Conservation (phyloP, 2,113 vertebrate genomes). For the Spheniscus mendiculus region DNA sequence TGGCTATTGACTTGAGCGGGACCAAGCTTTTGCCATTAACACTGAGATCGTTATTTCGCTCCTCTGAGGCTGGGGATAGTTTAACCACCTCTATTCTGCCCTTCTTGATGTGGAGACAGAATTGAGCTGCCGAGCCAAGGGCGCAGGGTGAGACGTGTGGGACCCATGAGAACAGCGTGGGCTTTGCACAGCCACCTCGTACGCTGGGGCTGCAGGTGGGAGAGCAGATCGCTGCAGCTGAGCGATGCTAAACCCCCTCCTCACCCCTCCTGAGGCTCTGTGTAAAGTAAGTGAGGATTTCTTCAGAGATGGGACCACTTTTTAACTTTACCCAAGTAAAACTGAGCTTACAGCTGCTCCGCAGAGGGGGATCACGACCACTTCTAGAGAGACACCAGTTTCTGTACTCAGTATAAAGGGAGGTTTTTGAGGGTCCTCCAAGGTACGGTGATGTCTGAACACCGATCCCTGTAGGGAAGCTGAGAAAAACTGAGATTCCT, state of each 20-base stretch:
- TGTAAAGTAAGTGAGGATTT: not conserved
- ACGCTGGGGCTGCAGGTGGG: not conserved
- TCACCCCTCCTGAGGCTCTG: not conserved
- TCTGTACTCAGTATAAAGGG: not conserved
- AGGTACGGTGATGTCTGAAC: not conserved
- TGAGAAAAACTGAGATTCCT: not conserved
- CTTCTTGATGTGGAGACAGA: not conserved
- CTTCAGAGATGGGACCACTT: not conserved
- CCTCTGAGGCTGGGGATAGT: not conserved
- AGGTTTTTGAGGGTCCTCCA: not conserved
- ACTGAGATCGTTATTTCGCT: fast-evolving
- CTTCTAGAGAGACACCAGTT: not conserved
- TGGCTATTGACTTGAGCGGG: not conserved
- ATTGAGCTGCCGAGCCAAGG: not conserved
- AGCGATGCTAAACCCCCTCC: not conserved
- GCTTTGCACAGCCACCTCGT: not conserved
- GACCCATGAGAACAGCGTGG: not conserved
- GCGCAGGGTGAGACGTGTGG: not conserved
- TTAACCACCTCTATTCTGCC: not conserved
- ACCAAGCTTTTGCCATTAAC: not conserved
- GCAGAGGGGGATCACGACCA: fast-evolving
- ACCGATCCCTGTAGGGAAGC: not conserved
- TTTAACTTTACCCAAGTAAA: not conserved
- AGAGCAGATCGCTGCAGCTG: not conserved
- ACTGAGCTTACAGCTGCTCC: not conserved